phyloP scores from a whole-genome alignment of 2,888 invertebrate species.

The Melolontha melolontha region DNA sequence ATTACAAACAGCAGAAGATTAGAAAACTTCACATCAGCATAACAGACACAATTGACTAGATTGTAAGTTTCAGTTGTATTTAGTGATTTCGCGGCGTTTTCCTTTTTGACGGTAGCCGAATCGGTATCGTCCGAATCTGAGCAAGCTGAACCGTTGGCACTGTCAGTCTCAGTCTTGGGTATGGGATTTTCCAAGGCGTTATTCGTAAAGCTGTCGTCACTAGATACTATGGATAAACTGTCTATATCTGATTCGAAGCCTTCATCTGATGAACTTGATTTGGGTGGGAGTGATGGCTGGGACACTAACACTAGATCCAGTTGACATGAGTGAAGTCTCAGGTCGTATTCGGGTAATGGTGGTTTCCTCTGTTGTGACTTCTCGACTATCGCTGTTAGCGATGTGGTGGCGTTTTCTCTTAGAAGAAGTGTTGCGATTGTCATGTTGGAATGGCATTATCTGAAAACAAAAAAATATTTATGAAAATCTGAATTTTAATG shows the following conservation, averaged over 20 bases:
- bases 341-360: conserved; percentile 59
- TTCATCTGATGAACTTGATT: conserved; percentile 57
- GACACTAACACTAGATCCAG: conserved; percentile 55
- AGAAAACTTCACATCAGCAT: conserved; percentile 63
- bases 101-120: conserved; percentile 15
- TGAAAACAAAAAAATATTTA: conserved; percentile 55
- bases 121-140: conserved; percentile 62
- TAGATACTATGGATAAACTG: conserved; percentile 62
- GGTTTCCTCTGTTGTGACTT: conserved; percentile 56
- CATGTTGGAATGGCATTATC: conserved; percentile 63
- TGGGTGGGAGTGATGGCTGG: conserved; percentile 41
- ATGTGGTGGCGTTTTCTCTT: conserved; percentile 58
- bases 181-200: conserved; percentile 46
- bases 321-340: conserved; percentile 58
- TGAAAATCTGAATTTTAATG: no score
- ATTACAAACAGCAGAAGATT: conserved; percentile 63
- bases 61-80: conserved; percentile 56
- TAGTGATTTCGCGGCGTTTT: background rate
- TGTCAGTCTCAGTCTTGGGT: conserved; percentile 61
- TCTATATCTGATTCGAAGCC: conserved; percentile 68
- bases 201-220: conserved; percentile 61
- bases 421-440: conserved; percentile 60
- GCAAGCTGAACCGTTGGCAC: conserved; percentile 64
- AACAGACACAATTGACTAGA: conserved; percentile 65
- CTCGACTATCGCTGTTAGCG: conserved; percentile 61